Evolutionary conservation across 2,888 invertebrate genomes (phyloP).

Genomic region (Boloria euphrosyne): DNA sequence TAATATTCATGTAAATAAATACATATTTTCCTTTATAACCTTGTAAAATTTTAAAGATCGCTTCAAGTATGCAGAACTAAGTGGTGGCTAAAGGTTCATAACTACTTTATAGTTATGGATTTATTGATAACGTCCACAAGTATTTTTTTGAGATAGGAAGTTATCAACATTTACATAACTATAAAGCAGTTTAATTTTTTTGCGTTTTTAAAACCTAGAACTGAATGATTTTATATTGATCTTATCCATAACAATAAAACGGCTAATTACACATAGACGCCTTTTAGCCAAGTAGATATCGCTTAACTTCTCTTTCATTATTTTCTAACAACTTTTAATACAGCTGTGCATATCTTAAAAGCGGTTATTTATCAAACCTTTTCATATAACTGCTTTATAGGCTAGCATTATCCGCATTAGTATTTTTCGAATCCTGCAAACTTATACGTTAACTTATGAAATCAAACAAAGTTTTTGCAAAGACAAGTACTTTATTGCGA

Average conservation of each 20-base stretch:
- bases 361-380: conserved; percentile 1
- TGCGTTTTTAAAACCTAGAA: neutral
- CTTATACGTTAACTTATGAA: neutral
- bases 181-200: conserved; percentile 4
- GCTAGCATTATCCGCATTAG: conserved; percentile 1
- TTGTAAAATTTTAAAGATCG: conserved; percentile 5
- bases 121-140: conserved; percentile 1
- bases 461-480: conserved; percentile 6
- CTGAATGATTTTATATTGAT: conserved; percentile 1
- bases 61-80: neutral
- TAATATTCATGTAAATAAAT: conserved; percentile 4
- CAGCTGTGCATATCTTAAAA: conserved; percentile 3
- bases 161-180: conserved; percentile 6
- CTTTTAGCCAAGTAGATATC: neutral
- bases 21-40: conserved; percentile 1
- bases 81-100: conserved; percentile 3
- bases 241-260: conserved; percentile 3
- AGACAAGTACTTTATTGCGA: neutral
- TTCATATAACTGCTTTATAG: conserved; percentile 3
- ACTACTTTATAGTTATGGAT: conserved; percentile 2
- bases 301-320: conserved; percentile 4
- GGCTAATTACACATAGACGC: conserved; percentile 1
- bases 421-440: conserved; percentile 4
- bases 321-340: conserved; percentile 2
- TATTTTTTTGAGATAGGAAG: conserved; percentile 3